Conservation (phyloP, 2,797 vertebrate species). For the Apogon talboti region DNA sequence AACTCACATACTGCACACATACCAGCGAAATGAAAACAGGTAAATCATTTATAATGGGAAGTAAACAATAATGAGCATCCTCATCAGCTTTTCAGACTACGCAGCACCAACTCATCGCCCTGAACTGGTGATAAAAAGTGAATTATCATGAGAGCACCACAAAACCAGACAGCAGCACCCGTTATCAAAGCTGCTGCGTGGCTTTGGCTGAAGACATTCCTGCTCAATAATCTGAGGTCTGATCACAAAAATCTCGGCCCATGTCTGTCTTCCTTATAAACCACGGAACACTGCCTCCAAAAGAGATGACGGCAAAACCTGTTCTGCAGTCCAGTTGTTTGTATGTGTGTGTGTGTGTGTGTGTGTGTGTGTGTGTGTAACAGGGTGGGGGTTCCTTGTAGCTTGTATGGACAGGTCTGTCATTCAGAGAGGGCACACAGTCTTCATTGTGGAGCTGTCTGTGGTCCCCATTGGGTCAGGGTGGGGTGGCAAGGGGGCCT, state of each 20-base stretch:
- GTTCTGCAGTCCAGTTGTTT: slow-evolving; percentile 51
- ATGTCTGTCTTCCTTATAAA: slow-evolving; percentile 39
- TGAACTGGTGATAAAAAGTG: slow-evolving; percentile 18
- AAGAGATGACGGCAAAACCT: slow-evolving; percentile 55
- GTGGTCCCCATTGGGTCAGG: slow-evolving; percentile 68
- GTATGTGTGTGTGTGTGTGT: slow-evolving; percentile 28
- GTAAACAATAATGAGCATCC: slow-evolving; percentile 35
- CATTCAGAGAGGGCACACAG: slow-evolving; percentile 76
- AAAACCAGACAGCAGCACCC: not conserved
- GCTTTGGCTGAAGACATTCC: slow-evolving; percentile 35
- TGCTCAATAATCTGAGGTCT: slow-evolving; percentile 56
- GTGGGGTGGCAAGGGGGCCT: slow-evolving; percentile 64
- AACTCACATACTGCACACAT: slow-evolving; percentile 26
- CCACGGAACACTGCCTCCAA: slow-evolving; percentile 59
- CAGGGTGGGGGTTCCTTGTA: slow-evolving; percentile 25
- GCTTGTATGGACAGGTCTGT: slow-evolving; percentile 79
- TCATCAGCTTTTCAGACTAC: slow-evolving; percentile 13
- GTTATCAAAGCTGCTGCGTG: slow-evolving; percentile 30
- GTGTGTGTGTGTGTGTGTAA: slow-evolving; percentile 42
- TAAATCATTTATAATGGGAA: slow-evolving; percentile 26
- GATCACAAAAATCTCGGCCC: slow-evolving; percentile 38
- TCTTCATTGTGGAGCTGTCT: slow-evolving; percentile 72
- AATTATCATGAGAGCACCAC: slow-evolving; percentile 14
- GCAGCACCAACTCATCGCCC: slow-evolving; percentile 26
- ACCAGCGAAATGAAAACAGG: slow-evolving; percentile 22